Base-by-base conservation (phyloP, 2,797 vertebrate genomes). In the Melanotaenia pygmaea region DNA sequence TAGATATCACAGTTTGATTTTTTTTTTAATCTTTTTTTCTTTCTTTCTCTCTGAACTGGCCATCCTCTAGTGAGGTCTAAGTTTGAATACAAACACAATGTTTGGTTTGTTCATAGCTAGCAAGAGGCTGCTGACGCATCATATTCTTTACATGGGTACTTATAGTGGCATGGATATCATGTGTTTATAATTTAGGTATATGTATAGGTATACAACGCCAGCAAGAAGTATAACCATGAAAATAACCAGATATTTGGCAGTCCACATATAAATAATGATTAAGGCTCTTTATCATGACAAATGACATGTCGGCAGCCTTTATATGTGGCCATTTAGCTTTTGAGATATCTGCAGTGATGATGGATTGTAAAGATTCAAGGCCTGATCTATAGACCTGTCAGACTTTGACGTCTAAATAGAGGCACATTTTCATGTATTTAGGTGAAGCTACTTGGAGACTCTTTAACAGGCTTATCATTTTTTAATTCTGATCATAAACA, bases 271-370 rank as follows among this genome's bases (percentile, higher is more conserved):
- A 64, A 72, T 71, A 34, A 69, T 66, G 18, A 24, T 37, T 70
- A 24, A 26, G 28, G 10, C 2, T 60, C 22, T 53, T 72, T 81
- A 74, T 58, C 24, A 67, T 34, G 34, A 79, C 72, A 79, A 59
- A 59, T 79, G 77, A 63, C 45, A 56, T 61, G 83, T 67, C 0
- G 4, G 47, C 40, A 24, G 13, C 68, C 81, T 80, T 86, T 80
- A 59, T 57, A 37, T 73, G 45, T 14, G 10, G 12, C 43, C 67
- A 26, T 72, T 22, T 16, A 54, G 37, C n/a, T 10, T 62, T 66
- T 63, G 24, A 78, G 65, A 70, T 83, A 71, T 45, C 73, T 43
- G 14, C 77, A 59, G 45, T 64, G 14, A 80, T 71, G 59, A 37
- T 45, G 24, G 30, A 64, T 64, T 63, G 64, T 84, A 84, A 84